These are phyloP conservation scores for Pedicia rivosa DNA, from an alignment of 2,888 invertebrate genomes.

Conservation along the genomic window DNA sequence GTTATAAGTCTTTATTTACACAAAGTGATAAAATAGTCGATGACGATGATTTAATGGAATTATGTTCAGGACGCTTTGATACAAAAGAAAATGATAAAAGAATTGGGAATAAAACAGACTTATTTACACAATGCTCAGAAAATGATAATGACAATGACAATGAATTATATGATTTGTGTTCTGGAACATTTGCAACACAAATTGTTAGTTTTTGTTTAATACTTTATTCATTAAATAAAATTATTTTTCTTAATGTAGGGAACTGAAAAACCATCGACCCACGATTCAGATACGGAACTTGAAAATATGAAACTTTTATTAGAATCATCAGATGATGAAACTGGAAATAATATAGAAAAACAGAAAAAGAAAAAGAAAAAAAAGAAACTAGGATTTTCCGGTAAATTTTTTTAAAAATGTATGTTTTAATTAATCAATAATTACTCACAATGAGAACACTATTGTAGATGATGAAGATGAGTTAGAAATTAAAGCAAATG, in stretches of 20 bases:
- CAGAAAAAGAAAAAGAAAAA: conserved; percentile 17
- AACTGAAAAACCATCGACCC: not conserved
- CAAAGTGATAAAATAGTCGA: conserved; percentile 18
- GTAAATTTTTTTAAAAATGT: not conserved
- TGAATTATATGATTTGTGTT: conserved; percentile 38
- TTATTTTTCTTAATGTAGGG: no score
- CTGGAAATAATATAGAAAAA: conserved; percentile 21
- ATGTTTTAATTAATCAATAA: conserved; percentile 7
- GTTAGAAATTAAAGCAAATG: conserved; percentile 27
- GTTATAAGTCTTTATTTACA: no score
- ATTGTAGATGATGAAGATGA: conserved; percentile 25
- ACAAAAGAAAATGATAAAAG: conserved; percentile 26
- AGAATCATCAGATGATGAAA: conserved; percentile 16
- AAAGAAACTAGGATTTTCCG: conserved; percentile 34
- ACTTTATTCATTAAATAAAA: no score
- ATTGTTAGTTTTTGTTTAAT: no score
- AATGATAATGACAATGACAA: conserved; percentile 33
- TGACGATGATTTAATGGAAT: conserved; percentile 34
- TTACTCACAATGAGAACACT: conserved; percentile 14
- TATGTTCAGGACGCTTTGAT: conserved; percentile 42
- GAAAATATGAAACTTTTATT: not conserved
- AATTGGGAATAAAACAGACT: not conserved
- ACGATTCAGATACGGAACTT: not conserved
- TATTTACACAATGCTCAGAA: conserved; percentile 5
- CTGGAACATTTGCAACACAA: conserved; percentile 37